phyloP scores from a whole-genome alignment of 2,797 vertebrate species.

The Pipistrellus nathusii region DNA sequence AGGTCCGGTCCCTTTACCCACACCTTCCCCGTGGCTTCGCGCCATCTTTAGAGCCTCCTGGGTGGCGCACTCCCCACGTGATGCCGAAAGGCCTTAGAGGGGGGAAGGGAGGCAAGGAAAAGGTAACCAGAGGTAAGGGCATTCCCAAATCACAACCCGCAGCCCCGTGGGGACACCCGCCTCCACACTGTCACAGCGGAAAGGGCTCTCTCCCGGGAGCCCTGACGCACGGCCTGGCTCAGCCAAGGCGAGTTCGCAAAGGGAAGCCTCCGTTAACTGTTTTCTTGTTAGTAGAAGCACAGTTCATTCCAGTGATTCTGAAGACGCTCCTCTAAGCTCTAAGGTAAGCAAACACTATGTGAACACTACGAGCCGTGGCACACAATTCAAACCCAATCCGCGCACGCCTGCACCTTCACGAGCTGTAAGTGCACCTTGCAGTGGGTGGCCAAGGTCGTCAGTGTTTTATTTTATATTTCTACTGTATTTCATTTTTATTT shows the following conservation, averaged over 20 bases:
- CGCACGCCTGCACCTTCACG: not conserved
- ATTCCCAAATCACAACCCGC: no score
- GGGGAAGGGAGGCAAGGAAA: not conserved
- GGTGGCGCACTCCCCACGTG: not conserved
- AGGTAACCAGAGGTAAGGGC: not conserved
- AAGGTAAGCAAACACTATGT: not conserved
- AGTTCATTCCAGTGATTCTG: conserved; percentile 24
- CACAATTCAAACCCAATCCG: rapidly evolving
- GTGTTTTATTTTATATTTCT: not conserved
- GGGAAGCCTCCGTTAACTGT: not conserved
- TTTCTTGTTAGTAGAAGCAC: not conserved
- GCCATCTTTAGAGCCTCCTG: not conserved
- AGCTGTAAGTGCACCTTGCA: rapidly evolving
- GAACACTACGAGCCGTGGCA: not conserved
- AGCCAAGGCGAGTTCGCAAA: conserved; percentile 36
- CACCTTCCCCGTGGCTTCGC: not conserved
- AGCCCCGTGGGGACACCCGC: rapidly evolving
- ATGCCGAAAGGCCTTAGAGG: not conserved
- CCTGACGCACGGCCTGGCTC: not conserved
- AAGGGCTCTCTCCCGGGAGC: not conserved
- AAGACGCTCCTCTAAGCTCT: conserved; percentile 19
- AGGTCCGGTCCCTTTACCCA: not conserved
- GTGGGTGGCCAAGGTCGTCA: rapidly evolving
- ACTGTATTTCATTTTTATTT: no score
- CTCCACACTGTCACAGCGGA: rapidly evolving